These are phyloP conservation scores for Cliona cf. orientalis DNA, from an alignment of 37 sponge, comb jelly and placozoan species.

Conservation along the genomic window DNA sequence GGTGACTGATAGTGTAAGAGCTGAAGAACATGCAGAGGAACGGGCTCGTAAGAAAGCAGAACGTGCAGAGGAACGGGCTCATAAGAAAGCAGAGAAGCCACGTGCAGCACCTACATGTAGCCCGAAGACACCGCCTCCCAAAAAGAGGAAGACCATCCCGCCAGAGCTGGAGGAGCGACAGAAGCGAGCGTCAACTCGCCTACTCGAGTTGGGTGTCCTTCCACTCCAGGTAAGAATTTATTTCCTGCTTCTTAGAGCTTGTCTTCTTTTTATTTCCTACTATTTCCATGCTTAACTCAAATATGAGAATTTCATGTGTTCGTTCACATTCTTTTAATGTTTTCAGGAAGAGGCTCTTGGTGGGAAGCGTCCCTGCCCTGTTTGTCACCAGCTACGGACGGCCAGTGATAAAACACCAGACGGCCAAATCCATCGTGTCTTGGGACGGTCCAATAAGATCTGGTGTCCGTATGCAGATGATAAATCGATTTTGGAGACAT, in stretches of 20 bases:
- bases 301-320: conserved; percentile 21
- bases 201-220: conserved; percentile 34
- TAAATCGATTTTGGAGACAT: conserved; percentile 18
- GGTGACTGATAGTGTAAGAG: conserved; percentile 47
- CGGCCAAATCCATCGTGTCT: conserved; percentile 50
- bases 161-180: conserved; percentile 55
- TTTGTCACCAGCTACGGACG: conserved; percentile 40
- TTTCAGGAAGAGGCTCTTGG: conserved; percentile 42
- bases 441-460: conserved; percentile 56
- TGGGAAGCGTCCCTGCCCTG: conserved; percentile 51
- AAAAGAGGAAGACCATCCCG: conserved; percentile 30
- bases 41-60: conserved; percentile 13
- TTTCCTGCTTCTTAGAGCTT: background rate
- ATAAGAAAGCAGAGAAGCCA: conserved; percentile 12
- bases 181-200: conserved; percentile 22
- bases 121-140: background rate
- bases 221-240: conserved; percentile 52
- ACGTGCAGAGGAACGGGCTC: background rate
- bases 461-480: conserved; percentile 60
- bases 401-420: conserved; percentile 50
- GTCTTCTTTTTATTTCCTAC: background rate
- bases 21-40: conserved; percentile 35
- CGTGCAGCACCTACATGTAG: background rate
- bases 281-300: background rate
- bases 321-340: too few relatives aligned